These are phyloP conservation scores for Cryptocephalus moraei DNA, from an alignment of 2,888 invertebrate genomes.

Conservation along the genomic window DNA sequence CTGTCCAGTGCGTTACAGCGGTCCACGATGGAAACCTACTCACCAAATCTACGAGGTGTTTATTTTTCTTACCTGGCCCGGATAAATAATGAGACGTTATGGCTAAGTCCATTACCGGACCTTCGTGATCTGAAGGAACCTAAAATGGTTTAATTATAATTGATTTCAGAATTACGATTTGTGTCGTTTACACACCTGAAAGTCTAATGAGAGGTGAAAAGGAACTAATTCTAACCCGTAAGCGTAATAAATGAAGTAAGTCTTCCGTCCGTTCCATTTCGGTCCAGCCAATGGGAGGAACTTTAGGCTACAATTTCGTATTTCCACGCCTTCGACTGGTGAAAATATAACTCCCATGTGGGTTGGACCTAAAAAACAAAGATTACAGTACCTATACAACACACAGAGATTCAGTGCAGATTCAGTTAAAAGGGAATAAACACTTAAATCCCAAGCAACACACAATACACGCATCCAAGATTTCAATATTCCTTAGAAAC, in stretches of 20 bases:
- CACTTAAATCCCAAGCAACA: too few species aligned
- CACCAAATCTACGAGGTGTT: slow-evolving; percentile 44
- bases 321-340: slow-evolving; percentile 44
- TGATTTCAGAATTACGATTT: neutral
- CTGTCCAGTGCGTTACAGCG: slow-evolving; percentile 59
- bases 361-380: slow-evolving; percentile 51
- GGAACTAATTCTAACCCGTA: slow-evolving; percentile 48
- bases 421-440: slow-evolving; percentile 2
- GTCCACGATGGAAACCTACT: slow-evolving; percentile 53
- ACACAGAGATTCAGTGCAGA: too few species aligned
- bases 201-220: slow-evolving; percentile 49
- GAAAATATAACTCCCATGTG: slow-evolving; percentile 57
- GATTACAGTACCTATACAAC: too few species aligned
- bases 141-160: slow-evolving; percentile 17
- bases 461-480: slow-evolving; percentile 2
- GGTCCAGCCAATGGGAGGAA: slow-evolving; percentile 45
- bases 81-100: slow-evolving; percentile 51
- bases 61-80: slow-evolving; percentile 43
- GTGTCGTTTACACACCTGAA: slow-evolving; percentile 39
- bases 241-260: slow-evolving; percentile 61
- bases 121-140: slow-evolving; percentile 35
- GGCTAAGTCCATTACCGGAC: slow-evolving; percentile 46
- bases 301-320: slow-evolving; percentile 49
- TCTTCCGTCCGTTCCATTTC: slow-evolving; percentile 45
- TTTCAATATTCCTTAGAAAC: neutral